Percentiles rank a stretch among this genome's conserved stretches.
These are phyloP conservation scores for Rhynchomys soricoides DNA, from an alignment of 2,113 vertebrate genomes.

Conservation along the genomic window DNA sequence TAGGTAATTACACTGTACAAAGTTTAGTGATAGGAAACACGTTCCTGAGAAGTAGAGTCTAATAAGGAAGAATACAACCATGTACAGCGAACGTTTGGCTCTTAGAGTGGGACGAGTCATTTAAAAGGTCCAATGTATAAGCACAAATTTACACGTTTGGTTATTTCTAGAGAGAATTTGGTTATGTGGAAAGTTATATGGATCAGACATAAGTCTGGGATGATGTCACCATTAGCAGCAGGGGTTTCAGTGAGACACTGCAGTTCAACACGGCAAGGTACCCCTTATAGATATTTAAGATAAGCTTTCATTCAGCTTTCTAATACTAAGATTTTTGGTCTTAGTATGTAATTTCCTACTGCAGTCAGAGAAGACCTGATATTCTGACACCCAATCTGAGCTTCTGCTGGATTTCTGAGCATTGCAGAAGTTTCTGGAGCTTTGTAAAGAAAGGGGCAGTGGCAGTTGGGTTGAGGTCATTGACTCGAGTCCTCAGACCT, in stretches of 20 bases:
- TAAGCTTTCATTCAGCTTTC: conserved; percentile 32
- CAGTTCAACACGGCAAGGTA: not conserved
- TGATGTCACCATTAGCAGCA: not conserved
- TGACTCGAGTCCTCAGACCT: not conserved
- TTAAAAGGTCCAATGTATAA: conserved; percentile 16
- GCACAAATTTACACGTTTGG: not conserved
- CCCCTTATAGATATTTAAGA: not conserved
- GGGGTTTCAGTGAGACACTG: not conserved
- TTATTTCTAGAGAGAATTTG: conserved; percentile 23
- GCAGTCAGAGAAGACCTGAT: not conserved
- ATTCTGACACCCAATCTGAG: not conserved
- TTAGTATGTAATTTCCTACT: not conserved
- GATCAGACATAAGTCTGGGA: not conserved
- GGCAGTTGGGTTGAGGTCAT: not conserved
- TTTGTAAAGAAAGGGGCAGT: not conserved
- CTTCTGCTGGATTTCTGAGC: not conserved
- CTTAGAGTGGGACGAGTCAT: not conserved
- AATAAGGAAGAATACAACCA: not conserved
- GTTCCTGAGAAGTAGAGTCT: not conserved
- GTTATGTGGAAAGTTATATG: not conserved
- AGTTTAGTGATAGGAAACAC: not conserved
- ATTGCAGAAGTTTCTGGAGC: not conserved
- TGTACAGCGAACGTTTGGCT: not conserved
- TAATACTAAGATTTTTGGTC: not conserved
- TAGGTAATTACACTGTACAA: not conserved